Percentiles rank a stretch among this genome's conserved stretches.
phyloP scores from a whole-genome alignment of 1,140 invertebrate species.

The Bombus consobrinus region DNA sequence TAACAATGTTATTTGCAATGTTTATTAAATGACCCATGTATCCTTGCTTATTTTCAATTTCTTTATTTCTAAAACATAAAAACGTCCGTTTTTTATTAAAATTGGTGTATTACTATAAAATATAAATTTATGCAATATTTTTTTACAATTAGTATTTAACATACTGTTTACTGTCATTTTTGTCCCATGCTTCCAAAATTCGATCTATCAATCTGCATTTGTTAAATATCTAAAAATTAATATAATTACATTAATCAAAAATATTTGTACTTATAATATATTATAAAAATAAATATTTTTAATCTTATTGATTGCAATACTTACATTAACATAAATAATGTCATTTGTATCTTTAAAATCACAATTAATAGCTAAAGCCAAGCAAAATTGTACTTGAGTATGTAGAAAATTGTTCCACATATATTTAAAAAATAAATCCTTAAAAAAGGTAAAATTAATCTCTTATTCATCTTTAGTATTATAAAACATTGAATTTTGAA shows the following conservation, averaged over 20 bases:
- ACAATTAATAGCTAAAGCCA: conserved; percentile 86
- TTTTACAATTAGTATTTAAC: conserved; percentile 64
- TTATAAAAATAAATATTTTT: not conserved
- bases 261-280: not conserved
- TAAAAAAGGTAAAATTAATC: conserved; percentile 47
- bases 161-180: conserved; percentile 85
- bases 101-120: not conserved
- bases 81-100: not conserved
- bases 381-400: conserved; percentile 90
- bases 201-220: conserved; percentile 87
- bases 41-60: conserved; percentile 84
- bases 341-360: conserved; percentile 78
- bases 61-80: conserved; percentile 75
- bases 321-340: conserved; percentile 84
- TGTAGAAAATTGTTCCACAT: conserved; percentile 95
- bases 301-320: conserved; percentile 63
- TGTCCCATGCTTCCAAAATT: conserved; percentile 87
- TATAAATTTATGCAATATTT: conserved; percentile 18
- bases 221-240: conserved; percentile 86
- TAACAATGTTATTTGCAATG: conserved; percentile 87
- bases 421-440: conserved; percentile 93
- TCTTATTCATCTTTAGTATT: conserved; percentile 3
- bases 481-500: not conserved
- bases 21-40: conserved; percentile 92
- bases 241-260: conserved; percentile 29